Conservation (phyloP, 1,140 invertebrate species). For the Magallana gigas region DNA sequence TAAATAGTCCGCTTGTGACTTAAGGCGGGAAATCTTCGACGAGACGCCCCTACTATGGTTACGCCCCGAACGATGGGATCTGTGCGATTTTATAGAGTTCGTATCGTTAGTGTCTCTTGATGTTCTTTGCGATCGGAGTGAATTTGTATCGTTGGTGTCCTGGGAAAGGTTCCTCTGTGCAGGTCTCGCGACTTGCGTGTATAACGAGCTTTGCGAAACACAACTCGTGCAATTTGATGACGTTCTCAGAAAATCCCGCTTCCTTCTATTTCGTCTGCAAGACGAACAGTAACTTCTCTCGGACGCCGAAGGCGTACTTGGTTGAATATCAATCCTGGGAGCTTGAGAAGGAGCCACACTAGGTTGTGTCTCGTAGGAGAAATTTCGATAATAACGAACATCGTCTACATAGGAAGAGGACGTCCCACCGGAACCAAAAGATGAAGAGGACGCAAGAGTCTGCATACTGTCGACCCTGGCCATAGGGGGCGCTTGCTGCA, state of each 20-base stretch:
- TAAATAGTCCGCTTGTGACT: neutral
- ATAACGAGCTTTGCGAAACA: neutral
- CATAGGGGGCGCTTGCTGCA: neutral
- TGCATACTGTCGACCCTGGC: slow-evolving; percentile 11
- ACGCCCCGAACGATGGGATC: neutral
- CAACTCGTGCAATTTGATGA: slow-evolving; percentile 20
- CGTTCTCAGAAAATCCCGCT: slow-evolving; percentile 14
- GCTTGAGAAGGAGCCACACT: neutral
- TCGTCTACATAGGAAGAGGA: neutral
- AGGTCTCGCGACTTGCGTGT: neutral
- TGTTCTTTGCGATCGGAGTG: neutral
- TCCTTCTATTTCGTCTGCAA: slow-evolving; percentile 12
- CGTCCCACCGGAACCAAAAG: neutral
- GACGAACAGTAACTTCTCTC: neutral
- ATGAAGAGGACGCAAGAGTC: neutral
- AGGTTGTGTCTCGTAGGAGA: slow-evolving; percentile 18
- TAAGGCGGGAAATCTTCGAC: neutral
- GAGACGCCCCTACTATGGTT: neutral
- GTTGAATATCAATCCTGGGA: slow-evolving; percentile 22
- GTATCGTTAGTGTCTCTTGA: neutral
- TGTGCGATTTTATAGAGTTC: neutral
- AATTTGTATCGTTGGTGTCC: neutral
- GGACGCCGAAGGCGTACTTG: neutral
- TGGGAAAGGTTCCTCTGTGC: neutral
- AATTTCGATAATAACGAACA: slow-evolving; percentile 9